Base-by-base conservation (phyloP, 1,140 invertebrate genomes). In the Tetramorium simillimum region DNA sequence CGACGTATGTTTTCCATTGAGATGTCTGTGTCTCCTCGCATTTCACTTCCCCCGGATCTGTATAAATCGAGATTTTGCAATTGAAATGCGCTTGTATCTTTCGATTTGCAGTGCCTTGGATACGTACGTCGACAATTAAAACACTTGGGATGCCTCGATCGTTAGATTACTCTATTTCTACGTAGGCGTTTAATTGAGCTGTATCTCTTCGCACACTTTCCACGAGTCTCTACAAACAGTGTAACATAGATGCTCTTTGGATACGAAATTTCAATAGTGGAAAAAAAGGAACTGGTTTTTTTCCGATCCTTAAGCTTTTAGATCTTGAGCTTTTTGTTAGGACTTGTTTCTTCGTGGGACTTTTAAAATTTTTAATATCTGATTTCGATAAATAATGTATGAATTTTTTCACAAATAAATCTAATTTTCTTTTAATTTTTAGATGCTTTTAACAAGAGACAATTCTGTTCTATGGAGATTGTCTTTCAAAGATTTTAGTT, bases 161-260 rank as follows among this genome's bases (percentile, higher is more conserved):
- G 18, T 60, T 49, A 28, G 43, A 72, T 72, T 60, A 18, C 56
- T 24, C n/a, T 24, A 75, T 4, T 60, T 43, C 37, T 75, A 43
- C 53, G 53, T 43, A 60, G 37, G n/a, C 53, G 37, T 60, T 72
- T 72, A 60, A 76, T 21, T 60, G 33, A 76, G 53, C 37, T 60
- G 37, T 60, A 60, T 43, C 33, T 43, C 33, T 9, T 76, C 14
- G 21, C 16, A 24, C 24, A 60, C 21, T 60, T 60, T 43, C n/a
- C 21, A 58, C 5, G 21, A 76, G 37, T 10, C 16, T 18, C n/a
- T 56, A 7, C 37, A 58, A 58, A 73, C 46, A 37, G 10, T 24
- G n/a, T 67, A 40, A 53, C 18, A 5, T 43, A 43, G 16, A 81
- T 14, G 24, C 10, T 40, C 33, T 46, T 56, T 58, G n/a, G 5